Evolutionary conservation across 2,797 vertebrate species (phyloP).

Genomic region (Apogon talboti): DNA sequence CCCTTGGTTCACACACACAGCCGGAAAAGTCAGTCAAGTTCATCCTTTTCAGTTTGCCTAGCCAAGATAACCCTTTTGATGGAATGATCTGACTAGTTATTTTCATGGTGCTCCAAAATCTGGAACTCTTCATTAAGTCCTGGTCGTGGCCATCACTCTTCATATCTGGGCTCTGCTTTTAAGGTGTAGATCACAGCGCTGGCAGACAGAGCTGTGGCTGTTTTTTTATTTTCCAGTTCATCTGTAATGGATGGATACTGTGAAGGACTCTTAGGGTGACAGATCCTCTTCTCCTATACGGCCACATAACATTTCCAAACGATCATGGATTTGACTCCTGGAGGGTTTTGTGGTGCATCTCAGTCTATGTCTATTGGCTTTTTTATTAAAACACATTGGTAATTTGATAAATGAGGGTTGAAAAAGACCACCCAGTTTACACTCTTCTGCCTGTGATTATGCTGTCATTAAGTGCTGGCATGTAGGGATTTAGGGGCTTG

Average conservation of each 20-base stretch:
- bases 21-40: conserved; percentile 71
- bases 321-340: conserved; percentile 3
- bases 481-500: conserved; percentile 31
- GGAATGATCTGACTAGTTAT: conserved; percentile 59
- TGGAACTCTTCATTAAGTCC: conserved; percentile 63
- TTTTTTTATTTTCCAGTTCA: conserved; percentile 44
- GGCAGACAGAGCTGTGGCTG: conserved; percentile 24
- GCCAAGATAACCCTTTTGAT: conserved; percentile 57
- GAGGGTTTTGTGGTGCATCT: conserved; percentile 26
- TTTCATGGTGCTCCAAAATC: conserved; percentile 58
- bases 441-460: conserved; percentile 55
- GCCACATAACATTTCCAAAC: conserved; percentile 24
- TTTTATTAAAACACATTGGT: conserved; percentile 26
- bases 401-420: conserved; percentile 48
- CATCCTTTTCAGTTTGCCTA: conserved; percentile 53
- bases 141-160: conserved; percentile 51
- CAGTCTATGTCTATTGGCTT: conserved; percentile 15
- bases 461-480: conserved; percentile 57
- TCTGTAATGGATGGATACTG: conserved; percentile 28
- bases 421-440: conserved; percentile 68
- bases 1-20: conserved; percentile 56
- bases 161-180: conserved; percentile 45
- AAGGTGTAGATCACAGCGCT: conserved; percentile 49
- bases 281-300: conserved; percentile 12
- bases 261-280: conserved; percentile 28